Conservation (phyloP, 2,888 invertebrate genomes). For the Drosophila limbata region DNA sequence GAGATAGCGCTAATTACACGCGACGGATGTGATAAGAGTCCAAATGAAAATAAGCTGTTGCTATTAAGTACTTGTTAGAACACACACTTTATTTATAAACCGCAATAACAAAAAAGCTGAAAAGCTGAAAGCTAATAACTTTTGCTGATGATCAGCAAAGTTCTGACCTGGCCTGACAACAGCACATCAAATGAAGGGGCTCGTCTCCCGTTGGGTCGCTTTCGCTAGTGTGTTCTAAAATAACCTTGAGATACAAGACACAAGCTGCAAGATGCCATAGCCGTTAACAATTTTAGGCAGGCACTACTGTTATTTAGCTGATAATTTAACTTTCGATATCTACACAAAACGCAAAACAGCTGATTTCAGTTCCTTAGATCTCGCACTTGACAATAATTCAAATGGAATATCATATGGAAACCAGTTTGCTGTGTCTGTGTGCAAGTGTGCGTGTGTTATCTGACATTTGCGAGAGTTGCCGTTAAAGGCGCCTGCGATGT, state of each 20-base stretch:
- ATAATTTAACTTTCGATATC: slow-evolving; percentile 5
- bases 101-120: slow-evolving; percentile 31
- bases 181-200: slow-evolving; percentile 52
- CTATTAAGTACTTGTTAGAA: slow-evolving; percentile 7
- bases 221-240: slow-evolving; percentile 7
- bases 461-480: slow-evolving; percentile 61
- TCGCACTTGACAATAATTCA: slow-evolving; percentile 43
- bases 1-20: slow-evolving; percentile 72
- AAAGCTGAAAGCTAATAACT: slow-evolving; percentile 23
- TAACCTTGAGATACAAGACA: slow-evolving; percentile 34
- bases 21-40: slow-evolving; percentile 73
- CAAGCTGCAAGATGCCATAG: neutral
- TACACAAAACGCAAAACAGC: slow-evolving; percentile 31
- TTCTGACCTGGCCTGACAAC: slow-evolving; percentile 60
- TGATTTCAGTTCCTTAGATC: slow-evolving; percentile 26
- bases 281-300: slow-evolving; percentile 1
- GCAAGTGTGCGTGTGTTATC: slow-evolving; percentile 20
- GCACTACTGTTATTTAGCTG: neutral
- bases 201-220: slow-evolving; percentile 47
- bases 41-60: slow-evolving; percentile 47
- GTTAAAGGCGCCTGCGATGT: slow-evolving; percentile 53
- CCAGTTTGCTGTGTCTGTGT: slow-evolving; percentile 29
- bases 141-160: slow-evolving; percentile 14
- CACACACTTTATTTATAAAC: slow-evolving; percentile 16
- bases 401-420: slow-evolving; percentile 8